phyloP scores from a whole-genome alignment of 2,888 invertebrate species.

The Hipparchia semele region DNA sequence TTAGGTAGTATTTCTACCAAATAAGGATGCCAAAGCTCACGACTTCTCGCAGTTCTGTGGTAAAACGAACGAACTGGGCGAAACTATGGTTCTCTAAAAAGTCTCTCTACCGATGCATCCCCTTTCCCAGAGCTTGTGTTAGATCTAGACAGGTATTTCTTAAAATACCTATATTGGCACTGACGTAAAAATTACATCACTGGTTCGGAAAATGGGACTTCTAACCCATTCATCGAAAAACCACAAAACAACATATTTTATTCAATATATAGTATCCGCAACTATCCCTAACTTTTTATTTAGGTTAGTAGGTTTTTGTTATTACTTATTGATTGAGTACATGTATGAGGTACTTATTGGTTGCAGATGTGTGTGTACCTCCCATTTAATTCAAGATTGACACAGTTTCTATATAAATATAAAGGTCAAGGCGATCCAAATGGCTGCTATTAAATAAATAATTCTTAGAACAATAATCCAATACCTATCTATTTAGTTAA shows the following conservation, averaged over 20 bases:
- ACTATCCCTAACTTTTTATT: conserved; percentile 23
- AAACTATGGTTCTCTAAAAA: too few species aligned
- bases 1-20: too few species aligned
- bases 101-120: too few species aligned
- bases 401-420: conserved; percentile 26
- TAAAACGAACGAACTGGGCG: too few species aligned
- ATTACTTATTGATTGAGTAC: neutral
- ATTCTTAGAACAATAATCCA: conserved; percentile 1
- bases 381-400: conserved; percentile 29
- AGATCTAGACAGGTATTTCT: neutral
- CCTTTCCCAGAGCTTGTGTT: too few species aligned
- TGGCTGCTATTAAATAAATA: conserved; percentile 9
- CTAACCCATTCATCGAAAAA: conserved; percentile 1
- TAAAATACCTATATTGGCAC: neutral
- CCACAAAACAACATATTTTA: conserved; percentile 11
- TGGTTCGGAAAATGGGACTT: conserved; percentile 8
- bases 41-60: too few species aligned
- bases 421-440: conserved; percentile 32
- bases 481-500: neutral
- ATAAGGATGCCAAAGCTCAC: too few species aligned
- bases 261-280: conserved; percentile 3
- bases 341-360: conserved; percentile 2
- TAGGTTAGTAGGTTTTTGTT: conserved; percentile 29
- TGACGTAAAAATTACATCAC: neutral
- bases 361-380: conserved; percentile 20